These are phyloP conservation scores for Oostethus manadensis DNA, from an alignment of 2,113 vertebrate genomes.

Conservation along the genomic window DNA sequence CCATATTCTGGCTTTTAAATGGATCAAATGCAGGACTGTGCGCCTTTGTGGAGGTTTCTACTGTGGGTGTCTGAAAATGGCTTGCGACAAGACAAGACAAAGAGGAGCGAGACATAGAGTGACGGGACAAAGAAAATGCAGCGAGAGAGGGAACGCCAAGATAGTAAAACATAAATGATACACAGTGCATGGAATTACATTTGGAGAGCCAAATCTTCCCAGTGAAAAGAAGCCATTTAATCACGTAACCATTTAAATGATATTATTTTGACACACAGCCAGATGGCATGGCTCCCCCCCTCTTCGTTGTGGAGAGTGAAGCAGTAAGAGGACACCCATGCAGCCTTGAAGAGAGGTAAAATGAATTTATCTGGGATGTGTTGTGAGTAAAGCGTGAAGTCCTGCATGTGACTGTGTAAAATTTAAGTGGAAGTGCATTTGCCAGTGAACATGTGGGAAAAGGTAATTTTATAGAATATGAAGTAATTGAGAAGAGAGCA, in stretches of 20 bases:
- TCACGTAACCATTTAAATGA: constrained; percentile 71
- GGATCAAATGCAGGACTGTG: constrained; percentile 32
- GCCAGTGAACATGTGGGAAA: constrained; percentile 20
- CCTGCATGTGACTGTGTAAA: constrained; percentile 24
- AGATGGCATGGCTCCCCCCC: constrained; percentile 66
- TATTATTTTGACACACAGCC: constrained; percentile 68
- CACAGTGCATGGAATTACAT: constrained; percentile 27
- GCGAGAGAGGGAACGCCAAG: constrained; percentile 2
- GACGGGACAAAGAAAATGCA: constrained; percentile 44
- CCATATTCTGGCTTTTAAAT: constrained; percentile 49
- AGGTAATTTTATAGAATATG: constrained; percentile 32
- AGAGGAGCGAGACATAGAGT: constrained; percentile 47
- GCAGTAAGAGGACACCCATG: constrained; percentile 23
- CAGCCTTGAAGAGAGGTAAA: constrained; percentile 35
- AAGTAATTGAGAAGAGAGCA: constrained; percentile 42
- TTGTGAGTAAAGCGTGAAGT: constrained; percentile 50
- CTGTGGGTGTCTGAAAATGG: constrained; percentile 44
- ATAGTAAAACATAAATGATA: constrained; percentile 9
- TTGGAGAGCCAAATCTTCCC: constrained; percentile 43
- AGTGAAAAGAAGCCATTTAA: constrained; percentile 69
- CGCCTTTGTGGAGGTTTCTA: constrained; percentile 57
- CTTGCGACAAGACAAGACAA: constrained; percentile 52
- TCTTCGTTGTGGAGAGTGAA: constrained; percentile 42
- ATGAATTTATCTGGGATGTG: constrained; percentile 44
- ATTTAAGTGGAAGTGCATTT: constrained; percentile 50